Conservation (phyloP, 2,797 vertebrate genomes). For the Aplochiton taeniatus region DNA sequence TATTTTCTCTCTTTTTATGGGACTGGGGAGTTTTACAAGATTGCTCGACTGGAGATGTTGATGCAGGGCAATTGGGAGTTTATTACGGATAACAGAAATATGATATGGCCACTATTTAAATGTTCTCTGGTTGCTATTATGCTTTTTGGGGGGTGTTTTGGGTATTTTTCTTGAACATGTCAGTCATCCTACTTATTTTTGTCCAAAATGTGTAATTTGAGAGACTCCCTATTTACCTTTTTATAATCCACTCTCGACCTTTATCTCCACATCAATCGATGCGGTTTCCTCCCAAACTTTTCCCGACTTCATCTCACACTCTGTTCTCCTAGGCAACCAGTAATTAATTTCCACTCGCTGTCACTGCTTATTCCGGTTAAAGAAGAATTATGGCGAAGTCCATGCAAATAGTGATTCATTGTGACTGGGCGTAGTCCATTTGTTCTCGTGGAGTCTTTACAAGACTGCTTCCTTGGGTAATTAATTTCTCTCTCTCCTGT, state of each 20-base stretch:
- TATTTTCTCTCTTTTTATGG: constrained; percentile 57
- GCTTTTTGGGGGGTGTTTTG: neutral
- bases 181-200: neutral
- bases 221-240: neutral
- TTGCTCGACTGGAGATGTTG: constrained; percentile 62
- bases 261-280: constrained; percentile 2
- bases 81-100: neutral
- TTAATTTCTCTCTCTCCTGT: constrained; percentile 55
- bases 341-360: constrained; percentile 76
- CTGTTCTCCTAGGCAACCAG: constrained; percentile 25
- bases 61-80: constrained; percentile 37
- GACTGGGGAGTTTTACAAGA: constrained; percentile 62
- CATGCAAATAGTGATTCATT: constrained; percentile 80
- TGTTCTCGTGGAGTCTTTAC: constrained; percentile 69
- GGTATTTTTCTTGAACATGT: neutral
- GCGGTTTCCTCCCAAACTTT: constrained; percentile 17
- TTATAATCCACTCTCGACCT: neutral
- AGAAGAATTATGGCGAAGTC: constrained; percentile 78
- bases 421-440: constrained; percentile 62
- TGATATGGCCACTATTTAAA: neutral
- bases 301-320: constrained; percentile 5
- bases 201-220: neutral
- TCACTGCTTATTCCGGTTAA: constrained; percentile 74
- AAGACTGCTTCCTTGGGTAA: constrained; percentile 57
- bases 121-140: neutral